These are phyloP conservation scores for Urosaurus nigricauda DNA, from an alignment of 2,797 vertebrate genomes.

Conservation along the genomic window DNA sequence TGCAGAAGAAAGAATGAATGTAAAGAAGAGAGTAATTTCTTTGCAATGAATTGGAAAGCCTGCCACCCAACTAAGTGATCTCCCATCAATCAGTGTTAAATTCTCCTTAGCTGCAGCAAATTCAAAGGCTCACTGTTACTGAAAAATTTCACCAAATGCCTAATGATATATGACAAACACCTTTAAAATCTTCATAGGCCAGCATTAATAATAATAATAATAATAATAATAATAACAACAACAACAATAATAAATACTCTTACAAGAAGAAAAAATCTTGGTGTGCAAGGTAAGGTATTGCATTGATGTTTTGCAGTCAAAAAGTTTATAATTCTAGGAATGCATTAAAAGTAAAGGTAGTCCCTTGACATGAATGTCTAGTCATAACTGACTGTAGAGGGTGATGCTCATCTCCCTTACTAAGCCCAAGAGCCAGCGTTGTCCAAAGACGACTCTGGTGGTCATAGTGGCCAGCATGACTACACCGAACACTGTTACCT, in stretches of 20 bases:
- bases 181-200: conserved; percentile 87
- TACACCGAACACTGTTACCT: too few relatives aligned
- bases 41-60: conserved; percentile 91
- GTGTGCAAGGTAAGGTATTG: conserved; percentile 76
- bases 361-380: too few relatives aligned
- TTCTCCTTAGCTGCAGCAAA: conserved; percentile 88
- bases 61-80: conserved; percentile 92
- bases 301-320: conserved; percentile 72
- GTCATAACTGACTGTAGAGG: too few relatives aligned
- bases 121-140: conserved; percentile 88
- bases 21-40: conserved; percentile 93
- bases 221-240: conserved; percentile 43
- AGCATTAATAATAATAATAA: conserved; percentile 79
- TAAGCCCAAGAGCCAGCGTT: too few relatives aligned
- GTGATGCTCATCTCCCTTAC: too few relatives aligned
- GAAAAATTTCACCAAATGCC: conserved; percentile 88
- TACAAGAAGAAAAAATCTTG: conserved; percentile 33
- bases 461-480: too few relatives aligned
- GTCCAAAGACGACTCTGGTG: too few relatives aligned
- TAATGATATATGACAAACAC: conserved; percentile 91
- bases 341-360: too few relatives aligned
- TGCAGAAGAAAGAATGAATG: conserved; percentile 84
- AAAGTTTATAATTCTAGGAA: conserved; percentile 71
- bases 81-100: conserved; percentile 93
- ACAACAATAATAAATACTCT: neutral